A percentile compares a stretch with the other conserved stretches of the same genome.
Evolutionary conservation across 2,888 invertebrate genomes (phyloP).

Genomic region (Thymelicus acteon): DNA sequence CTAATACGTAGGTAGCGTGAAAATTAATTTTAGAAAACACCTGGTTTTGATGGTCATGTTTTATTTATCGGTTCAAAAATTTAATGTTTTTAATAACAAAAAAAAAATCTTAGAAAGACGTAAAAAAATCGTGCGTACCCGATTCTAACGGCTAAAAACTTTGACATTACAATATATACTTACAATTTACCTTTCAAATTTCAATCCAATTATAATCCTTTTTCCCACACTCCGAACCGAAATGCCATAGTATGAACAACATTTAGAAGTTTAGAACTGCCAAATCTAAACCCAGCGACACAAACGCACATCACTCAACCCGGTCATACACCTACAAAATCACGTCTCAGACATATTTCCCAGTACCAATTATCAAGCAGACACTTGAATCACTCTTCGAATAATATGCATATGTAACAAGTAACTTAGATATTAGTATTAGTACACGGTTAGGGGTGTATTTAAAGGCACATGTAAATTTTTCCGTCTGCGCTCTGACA

Average conservation of each 20-base stretch:
- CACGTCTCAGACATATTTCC: slow-evolving; percentile 29
- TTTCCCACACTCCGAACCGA: too few relatives aligned
- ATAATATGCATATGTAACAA: slow-evolving; percentile 6
- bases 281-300: background rate
- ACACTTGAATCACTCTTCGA: slow-evolving; percentile 9
- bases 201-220: too few relatives aligned
- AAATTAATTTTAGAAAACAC: slow-evolving; percentile 36
- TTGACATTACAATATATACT: too few relatives aligned
- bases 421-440: slow-evolving; percentile 13
- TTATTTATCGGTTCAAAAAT: background rate
- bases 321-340: background rate
- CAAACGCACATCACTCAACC: background rate
- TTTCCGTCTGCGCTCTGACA: slow-evolving; percentile 63
- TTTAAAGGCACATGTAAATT: slow-evolving; percentile 67
- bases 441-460: slow-evolving; percentile 46
- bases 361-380: slow-evolving; percentile 30
- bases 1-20: slow-evolving; percentile 36
- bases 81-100: too few relatives aligned
- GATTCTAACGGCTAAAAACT: too few relatives aligned
- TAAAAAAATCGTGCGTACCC: too few relatives aligned
- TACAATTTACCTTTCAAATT: too few relatives aligned
- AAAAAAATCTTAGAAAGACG: too few relatives aligned
- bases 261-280: too few relatives aligned
- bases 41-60: slow-evolving; percentile 8
- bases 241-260: too few relatives aligned